Base-by-base conservation (phyloP, 2,797 vertebrate species). In the Hydrocynus forskahlii region DNA sequence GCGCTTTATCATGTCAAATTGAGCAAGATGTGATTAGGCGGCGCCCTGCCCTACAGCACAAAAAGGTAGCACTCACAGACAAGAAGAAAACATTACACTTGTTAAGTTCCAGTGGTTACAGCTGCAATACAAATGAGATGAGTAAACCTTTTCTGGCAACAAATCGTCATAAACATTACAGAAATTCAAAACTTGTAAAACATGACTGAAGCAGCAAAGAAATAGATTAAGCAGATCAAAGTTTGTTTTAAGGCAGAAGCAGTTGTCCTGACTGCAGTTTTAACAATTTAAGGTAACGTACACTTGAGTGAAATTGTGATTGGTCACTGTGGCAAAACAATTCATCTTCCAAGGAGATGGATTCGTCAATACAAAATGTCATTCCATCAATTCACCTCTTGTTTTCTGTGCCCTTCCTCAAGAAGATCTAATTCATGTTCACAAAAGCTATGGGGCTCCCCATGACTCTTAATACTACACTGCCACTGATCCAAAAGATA, bases 181-280 rank as follows among this genome's bases (percentile, higher is more conserved):
- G 38, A n/a, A 40, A 7, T 72, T 66, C 50, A 9, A 72, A 48
- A 63, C 55, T n/a, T n/a, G n/a, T n/a, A n/a, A n/a, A n/a, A n/a
- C n/a, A n/a, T n/a, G n/a, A n/a, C 12, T 12, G 63, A 14, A 63
- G 57, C 23, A 59, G 69, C 40, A 54, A 7, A 19, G 14, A 21
- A 71, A 54, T 35, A 2, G 35, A 54, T 63, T 19, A 40, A 81
- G 38, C 50, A 70, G 64, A 52, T 64, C 16, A 35, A 63, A 54
- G 14, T 29, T 55, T 23, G 40, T 29, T 52, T 67, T 78, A 40
- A 78, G 62, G 66, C 54, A 52, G 17, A 72, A n/a, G 64, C 35
- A 69, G 21, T 48, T 17, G 21, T 25, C 23, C 14, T 48, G 45
- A 40, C 68, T 66, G 59, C 21, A 19, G 45, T 43, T 78, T 54